Evolutionary conservation across 2,888 invertebrate genomes (phyloP), one percentile per base, ranked within the genome.

Genomic region (Troides oblongomaculatus): DNA sequence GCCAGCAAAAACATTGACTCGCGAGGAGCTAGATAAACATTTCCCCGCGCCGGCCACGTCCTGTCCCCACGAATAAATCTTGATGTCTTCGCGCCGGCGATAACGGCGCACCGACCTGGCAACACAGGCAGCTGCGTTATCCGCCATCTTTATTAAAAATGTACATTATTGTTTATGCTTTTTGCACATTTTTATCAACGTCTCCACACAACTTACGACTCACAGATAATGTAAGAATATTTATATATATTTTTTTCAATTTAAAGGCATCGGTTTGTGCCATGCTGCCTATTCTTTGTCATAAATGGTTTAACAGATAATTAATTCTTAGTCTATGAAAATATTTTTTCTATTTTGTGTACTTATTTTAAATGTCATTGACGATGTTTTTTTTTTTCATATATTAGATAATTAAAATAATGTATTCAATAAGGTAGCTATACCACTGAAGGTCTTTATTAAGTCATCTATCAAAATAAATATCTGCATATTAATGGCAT

Each of bases 51-150:
- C 81, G 84, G 81, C 82, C 81, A 79, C 83, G 83, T 84, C 81
- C 80, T 77, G 81, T 73, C 76, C 79, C 85, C 83, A 85, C 78
- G 85, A 81, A 88, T 88, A 87, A 88, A 88, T 88, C 88, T 86
- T 81, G 87, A 87, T 86, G 87, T 86, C 85, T 82, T 77, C 81
- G 80, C 77, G 76, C 74, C 66, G 36, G 62, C 81, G 87, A 87
- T 86, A 86, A 77, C 79, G 66, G 36, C 63, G 50, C 59, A 60
- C 59, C 53, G 60, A 61, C 61, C 70, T 67, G 70, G 67, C 67
- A 70, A 70, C 67, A 67, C 70, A 67, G 67, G 56, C 63, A 63
- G 70, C 70, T 70, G 70, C 43, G 30, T 67, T 70, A 70, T 70
- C 70, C 67, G 70, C 69, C 71, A 73, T 73, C 71, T 71, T 69